phyloP scores from a whole-genome alignment of 2,113 vertebrate species.

The Anoura caudifer region DNA sequence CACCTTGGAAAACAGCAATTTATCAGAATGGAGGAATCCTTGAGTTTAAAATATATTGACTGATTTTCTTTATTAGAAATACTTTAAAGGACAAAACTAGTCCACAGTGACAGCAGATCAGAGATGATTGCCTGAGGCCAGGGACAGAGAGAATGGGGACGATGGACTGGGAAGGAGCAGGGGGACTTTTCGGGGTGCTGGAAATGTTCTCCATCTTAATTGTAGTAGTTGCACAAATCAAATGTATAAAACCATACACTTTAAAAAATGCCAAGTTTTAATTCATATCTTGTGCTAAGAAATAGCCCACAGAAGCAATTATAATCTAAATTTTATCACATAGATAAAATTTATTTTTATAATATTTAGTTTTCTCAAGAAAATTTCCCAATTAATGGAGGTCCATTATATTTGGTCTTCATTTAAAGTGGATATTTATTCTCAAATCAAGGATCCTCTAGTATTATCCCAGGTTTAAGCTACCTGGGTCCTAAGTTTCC shows the following conservation, averaged over 20 bases:
- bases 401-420: not conserved
- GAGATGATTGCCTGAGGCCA: not conserved
- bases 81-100: not conserved
- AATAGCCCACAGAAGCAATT: not conserved
- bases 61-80: not conserved
- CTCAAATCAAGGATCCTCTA: not conserved
- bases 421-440: not conserved
- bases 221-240: not conserved
- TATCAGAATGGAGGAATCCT: not conserved
- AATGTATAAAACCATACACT: not conserved
- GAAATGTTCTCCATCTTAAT: not conserved
- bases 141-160: rapidly evolving
- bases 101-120: slow-evolving; percentile 22
- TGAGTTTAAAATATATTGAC: not conserved
- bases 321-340: not conserved
- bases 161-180: rapidly evolving
- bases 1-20: not conserved
- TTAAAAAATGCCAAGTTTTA: not conserved
- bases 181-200: not conserved
- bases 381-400: not conserved
- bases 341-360: not conserved
- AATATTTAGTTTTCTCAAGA: not conserved
- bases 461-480: not conserved
- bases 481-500: not conserved
- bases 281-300: not conserved